Evolutionary conservation across 2,113 vertebrate species (phyloP).

Genomic region (Crotalus tigris): DNA sequence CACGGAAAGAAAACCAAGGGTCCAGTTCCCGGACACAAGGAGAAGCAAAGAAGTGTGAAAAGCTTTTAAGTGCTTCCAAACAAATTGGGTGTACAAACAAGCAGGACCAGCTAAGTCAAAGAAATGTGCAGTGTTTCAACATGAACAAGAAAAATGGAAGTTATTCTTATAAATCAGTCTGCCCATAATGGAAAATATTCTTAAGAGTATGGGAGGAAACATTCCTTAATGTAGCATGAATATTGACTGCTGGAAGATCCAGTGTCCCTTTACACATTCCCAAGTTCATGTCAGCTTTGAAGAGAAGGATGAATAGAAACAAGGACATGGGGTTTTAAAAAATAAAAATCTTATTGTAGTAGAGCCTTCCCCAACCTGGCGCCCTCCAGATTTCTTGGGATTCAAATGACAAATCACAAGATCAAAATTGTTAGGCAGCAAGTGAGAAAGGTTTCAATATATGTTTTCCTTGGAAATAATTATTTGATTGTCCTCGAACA

Average conservation of each 20-base stretch:
- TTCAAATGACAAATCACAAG: not conserved
- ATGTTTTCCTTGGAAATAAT: not conserved
- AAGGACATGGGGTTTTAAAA: too few species aligned
- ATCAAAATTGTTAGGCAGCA: not conserved
- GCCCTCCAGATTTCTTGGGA: not conserved
- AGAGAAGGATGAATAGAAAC: too few species aligned
- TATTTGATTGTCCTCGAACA: not conserved
- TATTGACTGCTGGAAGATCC: not conserved
- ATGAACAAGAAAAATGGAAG: not conserved
- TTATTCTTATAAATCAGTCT: not conserved
- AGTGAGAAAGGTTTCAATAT: not conserved
- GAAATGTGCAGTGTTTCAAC: not conserved
- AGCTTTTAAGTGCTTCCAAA: constrained; percentile 6
- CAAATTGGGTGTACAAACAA: not conserved
- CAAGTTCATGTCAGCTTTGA: not conserved
- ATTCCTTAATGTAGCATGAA: not conserved
- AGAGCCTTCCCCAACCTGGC: not conserved
- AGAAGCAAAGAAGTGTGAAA: not conserved
- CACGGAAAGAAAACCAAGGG: not conserved
- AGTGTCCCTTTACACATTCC: not conserved
- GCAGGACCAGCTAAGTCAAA: not conserved
- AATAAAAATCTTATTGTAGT: not conserved
- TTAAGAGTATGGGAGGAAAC: too few species aligned
- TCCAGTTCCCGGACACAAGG: not conserved
- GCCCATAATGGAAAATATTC: not conserved